These are phyloP conservation scores for Morpho deidamia DNA, from an alignment of 2,888 invertebrate species.

Conservation along the genomic window DNA sequence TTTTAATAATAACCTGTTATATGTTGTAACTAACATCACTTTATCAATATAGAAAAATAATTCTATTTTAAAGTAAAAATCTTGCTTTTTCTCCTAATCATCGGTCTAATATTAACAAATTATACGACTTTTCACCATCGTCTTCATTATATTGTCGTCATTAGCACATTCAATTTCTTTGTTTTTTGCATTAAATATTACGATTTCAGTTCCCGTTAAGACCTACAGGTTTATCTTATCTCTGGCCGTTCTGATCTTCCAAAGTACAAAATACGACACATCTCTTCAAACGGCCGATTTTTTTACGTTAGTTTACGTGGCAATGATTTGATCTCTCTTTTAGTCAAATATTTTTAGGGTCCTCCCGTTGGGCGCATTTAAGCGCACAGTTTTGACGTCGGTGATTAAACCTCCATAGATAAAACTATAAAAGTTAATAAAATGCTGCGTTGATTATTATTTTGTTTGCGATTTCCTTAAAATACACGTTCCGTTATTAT, in stretches of 20 bases:
- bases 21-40: too few relatives aligned
- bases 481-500: too few relatives aligned
- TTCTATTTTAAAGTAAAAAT: too few relatives aligned
- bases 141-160: background rate
- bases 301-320: constrained; percentile 70
- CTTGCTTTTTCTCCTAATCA: too few relatives aligned
- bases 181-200: background rate
- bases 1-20: too few relatives aligned
- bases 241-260: constrained; percentile 13
- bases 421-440: constrained; percentile 1
- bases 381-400: constrained; percentile 38
- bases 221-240: background rate
- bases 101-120: too few relatives aligned
- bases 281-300: constrained; percentile 11
- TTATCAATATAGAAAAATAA: too few relatives aligned
- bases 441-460: background rate
- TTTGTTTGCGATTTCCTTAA: too few relatives aligned
- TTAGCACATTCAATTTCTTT: background rate
- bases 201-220: background rate
- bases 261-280: constrained; percentile 25
- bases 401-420: constrained; percentile 33
- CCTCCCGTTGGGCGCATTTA: constrained; percentile 45
- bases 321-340: constrained; percentile 86
- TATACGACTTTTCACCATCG: too few relatives aligned
- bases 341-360: constrained; percentile 82